Evolutionary conservation across 2,113 vertebrate species (phyloP), one percentile per base, ranked within the genome.

Genomic region (Gobiocypris rarus): DNA sequence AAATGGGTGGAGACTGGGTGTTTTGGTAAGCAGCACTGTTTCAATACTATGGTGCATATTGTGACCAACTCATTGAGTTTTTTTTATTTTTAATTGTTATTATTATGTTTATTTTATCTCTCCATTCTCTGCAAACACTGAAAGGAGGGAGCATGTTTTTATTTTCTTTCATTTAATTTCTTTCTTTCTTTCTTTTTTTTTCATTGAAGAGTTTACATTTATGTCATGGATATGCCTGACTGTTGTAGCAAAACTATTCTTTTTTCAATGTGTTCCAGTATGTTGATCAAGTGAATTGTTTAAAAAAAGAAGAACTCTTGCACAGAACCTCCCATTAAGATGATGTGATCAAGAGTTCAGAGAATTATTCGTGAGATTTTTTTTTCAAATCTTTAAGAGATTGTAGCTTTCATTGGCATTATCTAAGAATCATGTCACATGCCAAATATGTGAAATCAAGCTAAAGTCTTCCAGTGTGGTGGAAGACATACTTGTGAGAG

Each of bases 281-380:
- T 92, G 92, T 94, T 92, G 92, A 90, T 95, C 91, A 91, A 52
- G 89, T 89, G 85, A 93, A 90, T 90, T 91, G 87, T 88, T 84
- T 75, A 43, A 75, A 28, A 43, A 75, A 28, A 58, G 69, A 90
- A 89, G 91, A 91, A 89, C 93, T 95, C 93, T 96, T 92, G 96
- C 95, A 95, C 94, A 95, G 95, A 96, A 95, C 93, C 94, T 95
- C 93, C 93, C 90, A 31, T 67, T 31, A 67, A 80, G 81, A n/a
- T 70, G 61, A 24, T 24, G 79, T 45, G 45, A 24, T 75, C 67
- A n/a, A 65, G 67, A 78, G 45, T n/a, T 75, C 52, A 85, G 61
- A 31, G 75, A 87, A 77, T 19, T 81, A 28, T 85, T 81, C 54
- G 74, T 86, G 89, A 93, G 90, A 92, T 89, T 22, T 91, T 83